Percentiles rank a stretch among this genome's conserved stretches.
Evolutionary conservation across 2,888 invertebrate genomes (phyloP).

Genomic region (Eucera pruinosa): DNA sequence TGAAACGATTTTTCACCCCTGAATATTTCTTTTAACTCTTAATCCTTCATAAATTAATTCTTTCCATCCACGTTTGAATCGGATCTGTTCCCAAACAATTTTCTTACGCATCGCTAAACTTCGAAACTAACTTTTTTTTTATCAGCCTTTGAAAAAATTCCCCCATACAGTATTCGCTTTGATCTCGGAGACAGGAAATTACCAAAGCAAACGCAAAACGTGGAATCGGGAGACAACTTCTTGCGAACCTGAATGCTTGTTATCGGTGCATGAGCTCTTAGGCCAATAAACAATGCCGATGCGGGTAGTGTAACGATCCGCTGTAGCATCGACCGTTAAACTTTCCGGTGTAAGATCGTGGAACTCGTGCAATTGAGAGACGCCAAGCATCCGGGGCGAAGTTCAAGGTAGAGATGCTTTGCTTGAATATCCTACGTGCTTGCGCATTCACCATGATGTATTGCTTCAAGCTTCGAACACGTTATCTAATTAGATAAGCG

Average conservation of each 20-base stretch:
- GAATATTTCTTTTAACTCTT: too few relatives aligned
- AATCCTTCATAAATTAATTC: not conserved
- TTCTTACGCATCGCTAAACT: not conserved
- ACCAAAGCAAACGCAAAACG: not conserved
- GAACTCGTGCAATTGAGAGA: slow-evolving; percentile 7
- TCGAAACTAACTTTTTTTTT: not conserved
- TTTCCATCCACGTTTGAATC: not conserved
- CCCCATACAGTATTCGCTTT: not conserved
- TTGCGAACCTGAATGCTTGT: not conserved
- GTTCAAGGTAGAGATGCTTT: slow-evolving; percentile 45
- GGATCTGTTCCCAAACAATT: not conserved
- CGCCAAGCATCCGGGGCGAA: slow-evolving; percentile 14
- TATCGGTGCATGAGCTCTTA: slow-evolving; percentile 30
- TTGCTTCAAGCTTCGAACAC: slow-evolving; percentile 17
- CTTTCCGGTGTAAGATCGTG: slow-evolving; percentile 42
- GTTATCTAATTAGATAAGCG: too few relatives aligned
- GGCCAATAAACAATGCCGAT: slow-evolving; percentile 38
- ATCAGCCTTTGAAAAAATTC: not conserved
- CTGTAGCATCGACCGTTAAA: slow-evolving; percentile 26
- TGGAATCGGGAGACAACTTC: not conserved
- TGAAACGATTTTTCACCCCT: too few relatives aligned
- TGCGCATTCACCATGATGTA: slow-evolving; percentile 12
- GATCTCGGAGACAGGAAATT: not conserved
- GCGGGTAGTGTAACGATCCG: slow-evolving; percentile 44
- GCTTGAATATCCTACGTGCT: not conserved